Evolutionary conservation across 2,797 vertebrate genomes (phyloP), one percentile per base, ranked within the genome.

Genomic region (Pipistrellus pipistrellus): DNA sequence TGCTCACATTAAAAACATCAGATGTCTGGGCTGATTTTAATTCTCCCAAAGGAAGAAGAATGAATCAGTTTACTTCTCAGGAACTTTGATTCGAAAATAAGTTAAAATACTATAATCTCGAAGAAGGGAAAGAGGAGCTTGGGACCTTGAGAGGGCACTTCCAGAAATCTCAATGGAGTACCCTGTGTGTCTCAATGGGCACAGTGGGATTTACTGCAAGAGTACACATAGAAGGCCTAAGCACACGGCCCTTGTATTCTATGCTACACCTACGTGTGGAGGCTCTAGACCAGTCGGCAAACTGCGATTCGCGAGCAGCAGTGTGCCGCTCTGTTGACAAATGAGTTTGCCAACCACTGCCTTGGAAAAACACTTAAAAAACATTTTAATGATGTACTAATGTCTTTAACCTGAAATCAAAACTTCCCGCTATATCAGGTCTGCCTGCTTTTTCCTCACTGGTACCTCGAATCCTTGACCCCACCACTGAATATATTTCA

Each of bases 1-100:
- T 20, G 4, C 27, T 72, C 12, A 53, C 30, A 92, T 88, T 59
- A 38, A 75, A 84, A 78, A 71, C 11, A 89, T 57, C 55, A 41
- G 9, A 66, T 71, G 66, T 64, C 57, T 84, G 57, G 21, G 27
- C 77, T 57, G 44, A 62, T 87, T 85, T 92, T 30, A 90, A 81
- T 76, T 76, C 77, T 94, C 68, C 35, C 59, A 90, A 85, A 77
- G 55, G 30, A 44, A 59, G 78, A 75, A 71, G 46, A 92, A 57
- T 53, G 38, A 81, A 75, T 91, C 44, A 66, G 35, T 75, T 88
- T 51, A 51, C 90, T 94, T 93, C 68, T 91, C 55, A 66, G 64
- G 41, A 68, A 71, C 78, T 86, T 91, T 77, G 46, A 68, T 85
- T 88, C 69, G 23, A 72, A 87, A 51, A 12, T 15, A 27, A n/a